Base-by-base conservation (phyloP, 2,113 vertebrate species). In the Leptocoma aspasia region DNA sequence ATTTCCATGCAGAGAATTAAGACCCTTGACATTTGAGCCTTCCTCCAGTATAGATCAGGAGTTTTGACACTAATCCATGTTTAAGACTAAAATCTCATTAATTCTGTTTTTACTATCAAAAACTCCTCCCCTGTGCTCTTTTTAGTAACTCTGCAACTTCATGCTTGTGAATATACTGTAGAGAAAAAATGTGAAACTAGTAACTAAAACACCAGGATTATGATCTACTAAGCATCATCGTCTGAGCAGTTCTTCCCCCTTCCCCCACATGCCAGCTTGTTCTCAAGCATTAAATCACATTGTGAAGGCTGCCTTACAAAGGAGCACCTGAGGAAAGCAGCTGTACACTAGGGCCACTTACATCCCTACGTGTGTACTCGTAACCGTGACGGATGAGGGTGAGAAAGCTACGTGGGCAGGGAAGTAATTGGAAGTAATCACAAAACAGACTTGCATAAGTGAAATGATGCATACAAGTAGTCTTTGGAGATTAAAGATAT, bases 401-500 rank as follows among this genome's bases (percentile, higher is more conserved):
- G 92, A 95, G 82, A 91, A 90, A 91, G 92, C 88, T 64, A 92
- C 2, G 44, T 95, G 93, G 96, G 95, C 64, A 93, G 90, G 79
- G 86, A 93, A 95, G 75, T 65, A 82, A 95, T 83, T 93, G 57
- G 72, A 64, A 91, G 64, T 71, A 92, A 95, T 96, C 94, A 90
- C 77, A 88, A 64, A 97, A 63, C 94, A 86, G 96, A 89, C 90
- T 92, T 96, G 63, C 89, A 27, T 82, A 96, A 98, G 80, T 87
- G 91, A 87, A 95, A 95, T 11, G 63, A 97, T 95, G 84, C 87
- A 91, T 86, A 79, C 81, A 97, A 97, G 83, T 69, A 92, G 80
- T 91, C 96, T 94, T 91, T 2, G 8, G 96, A 97, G 94, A 94
- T 96, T 94, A 96, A 96, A 97, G 96, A 95, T 97, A 96, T 94